Evolutionary conservation across 2,888 invertebrate species (phyloP), one percentile per base, ranked within the genome.

Genomic region (Amiota minor): DNA sequence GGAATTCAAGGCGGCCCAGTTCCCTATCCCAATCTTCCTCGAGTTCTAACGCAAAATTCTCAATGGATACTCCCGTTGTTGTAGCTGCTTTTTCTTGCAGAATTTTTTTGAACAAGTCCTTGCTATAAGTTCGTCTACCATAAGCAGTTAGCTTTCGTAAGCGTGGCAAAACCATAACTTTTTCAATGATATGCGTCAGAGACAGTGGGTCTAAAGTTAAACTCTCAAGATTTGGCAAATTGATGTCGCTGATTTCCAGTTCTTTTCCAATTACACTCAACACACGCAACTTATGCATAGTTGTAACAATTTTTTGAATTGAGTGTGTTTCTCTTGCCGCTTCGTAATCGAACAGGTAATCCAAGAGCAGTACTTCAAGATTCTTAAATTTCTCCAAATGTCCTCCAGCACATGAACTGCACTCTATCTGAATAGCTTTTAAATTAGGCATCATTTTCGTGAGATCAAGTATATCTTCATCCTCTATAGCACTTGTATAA

Each of bases 171-270:
- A 8, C 47, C 16, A 65, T 9, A 1, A 65, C 65, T 65, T 65
- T 46, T 1, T 9, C 18, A 16, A 47, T 10, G 14, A 65, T 65
- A 11, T 10, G 2, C 18, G 18, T 1, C 47, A 65, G 18, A 23
- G 65, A 47, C 8, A 10, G 9, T 11, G 47, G 16, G 46, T 65
- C 47, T 3, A 65, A 2, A 16, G 46, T 65, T 12, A 65, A 47
- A 1, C 11, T 47, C 65, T 65, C 65, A 46, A 65, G 16, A 18
- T 65, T 65, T 3, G 65, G 65, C 18, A 65, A 47, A 11, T 65
- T 18, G 1, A 65, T 47, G 16, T 47, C n/a, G 1, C 11, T 18
- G 9, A 65, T n/a, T 16, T 46, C 18, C 8, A 65, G 16, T 1
- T 16, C 2, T 9, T 16, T 16, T 9, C 47, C 18, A 45, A 18